These are phyloP conservation scores for Centrocercus urophasianus DNA, from an alignment of 2,113 vertebrate genomes.

Conservation along the genomic window DNA sequence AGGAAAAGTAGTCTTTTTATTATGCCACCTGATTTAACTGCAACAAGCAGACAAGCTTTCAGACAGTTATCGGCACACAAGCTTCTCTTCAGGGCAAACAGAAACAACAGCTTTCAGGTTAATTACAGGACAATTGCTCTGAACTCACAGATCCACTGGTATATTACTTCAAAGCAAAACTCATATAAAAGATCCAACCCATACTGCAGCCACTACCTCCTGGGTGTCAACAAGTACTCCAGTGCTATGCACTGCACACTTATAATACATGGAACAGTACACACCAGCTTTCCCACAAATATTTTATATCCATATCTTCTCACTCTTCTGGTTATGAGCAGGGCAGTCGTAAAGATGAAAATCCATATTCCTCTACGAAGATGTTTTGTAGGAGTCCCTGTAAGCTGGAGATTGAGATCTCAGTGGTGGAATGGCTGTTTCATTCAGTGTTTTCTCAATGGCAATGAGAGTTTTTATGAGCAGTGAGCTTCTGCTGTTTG, in stretches of 20 bases:
- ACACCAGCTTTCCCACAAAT: background rate
- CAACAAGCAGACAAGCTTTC: background rate
- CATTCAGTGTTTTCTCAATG: background rate
- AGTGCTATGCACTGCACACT: background rate
- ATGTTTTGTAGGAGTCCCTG: background rate
- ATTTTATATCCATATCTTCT: background rate
- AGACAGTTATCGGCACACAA: background rate
- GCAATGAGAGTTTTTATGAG: background rate
- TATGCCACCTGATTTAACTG: background rate
- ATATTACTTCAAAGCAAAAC: background rate
- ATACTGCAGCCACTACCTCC: accelerated
- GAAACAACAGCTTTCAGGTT: background rate
- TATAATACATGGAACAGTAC: background rate
- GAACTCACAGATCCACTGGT: background rate
- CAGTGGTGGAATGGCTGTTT: background rate
- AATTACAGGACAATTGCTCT: background rate
- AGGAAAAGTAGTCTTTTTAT: background rate
- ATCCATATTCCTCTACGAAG: background rate
- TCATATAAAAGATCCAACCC: background rate
- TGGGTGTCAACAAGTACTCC: background rate
- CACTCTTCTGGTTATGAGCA: background rate
- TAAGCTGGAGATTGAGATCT: background rate
- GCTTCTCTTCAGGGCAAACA: background rate
- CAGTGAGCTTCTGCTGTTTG: background rate
- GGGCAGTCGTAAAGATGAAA: background rate